Evolutionary conservation across 2,797 vertebrate genomes (phyloP).

Genomic region (Platyrinchus mystaceus): DNA sequence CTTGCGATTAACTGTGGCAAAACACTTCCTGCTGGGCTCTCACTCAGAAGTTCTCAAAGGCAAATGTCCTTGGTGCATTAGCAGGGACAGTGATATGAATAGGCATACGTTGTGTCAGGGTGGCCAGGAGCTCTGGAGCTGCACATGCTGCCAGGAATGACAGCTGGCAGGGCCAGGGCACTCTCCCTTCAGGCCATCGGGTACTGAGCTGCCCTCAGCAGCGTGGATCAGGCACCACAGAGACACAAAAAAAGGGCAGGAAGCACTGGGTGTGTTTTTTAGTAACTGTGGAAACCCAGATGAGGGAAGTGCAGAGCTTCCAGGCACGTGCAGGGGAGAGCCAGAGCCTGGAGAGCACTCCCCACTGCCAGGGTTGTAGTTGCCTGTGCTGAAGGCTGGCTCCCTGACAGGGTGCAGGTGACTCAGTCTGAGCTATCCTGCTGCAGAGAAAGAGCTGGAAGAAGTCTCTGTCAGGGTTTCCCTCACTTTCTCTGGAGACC

Average conservation of each 20-base stretch:
- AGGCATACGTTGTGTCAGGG: neutral
- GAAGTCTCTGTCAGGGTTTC: neutral
- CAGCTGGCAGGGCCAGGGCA: neutral
- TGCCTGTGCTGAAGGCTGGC: neutral
- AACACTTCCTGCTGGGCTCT: neutral
- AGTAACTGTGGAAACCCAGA: neutral
- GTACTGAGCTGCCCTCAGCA: neutral
- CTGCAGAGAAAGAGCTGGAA: neutral
- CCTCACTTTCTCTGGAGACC: neutral
- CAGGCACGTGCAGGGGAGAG: neutral
- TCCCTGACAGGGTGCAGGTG: neutral
- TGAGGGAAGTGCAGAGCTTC: neutral
- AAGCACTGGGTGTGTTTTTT: neutral
- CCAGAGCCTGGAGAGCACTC: accelerated
- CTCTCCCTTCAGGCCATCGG: neutral
- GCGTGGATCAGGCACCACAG: accelerated
- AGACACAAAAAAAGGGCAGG: neutral
- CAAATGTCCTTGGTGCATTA: neutral
- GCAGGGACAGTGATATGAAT: neutral
- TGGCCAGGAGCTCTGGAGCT: neutral
- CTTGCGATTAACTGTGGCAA: neutral
- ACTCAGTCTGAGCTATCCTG: neutral
- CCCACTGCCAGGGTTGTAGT: neutral
- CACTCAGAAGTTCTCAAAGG: neutral
- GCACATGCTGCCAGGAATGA: neutral